Evolutionary conservation across 2,113 vertebrate species (phyloP).

Genomic region (Etheostoma spectabile): DNA sequence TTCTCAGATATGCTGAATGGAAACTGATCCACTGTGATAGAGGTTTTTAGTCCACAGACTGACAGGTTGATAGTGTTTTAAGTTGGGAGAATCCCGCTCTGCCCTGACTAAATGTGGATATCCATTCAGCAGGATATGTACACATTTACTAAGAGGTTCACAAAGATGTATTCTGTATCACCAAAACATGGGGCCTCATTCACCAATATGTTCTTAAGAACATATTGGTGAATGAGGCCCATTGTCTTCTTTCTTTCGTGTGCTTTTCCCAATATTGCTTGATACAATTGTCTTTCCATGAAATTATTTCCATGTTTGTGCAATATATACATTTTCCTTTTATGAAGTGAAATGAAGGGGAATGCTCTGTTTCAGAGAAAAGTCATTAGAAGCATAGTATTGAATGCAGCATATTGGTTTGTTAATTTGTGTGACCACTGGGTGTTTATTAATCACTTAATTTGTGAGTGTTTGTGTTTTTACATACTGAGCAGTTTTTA

Average conservation of each 20-base stretch:
- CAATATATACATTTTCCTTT: slow-evolving; percentile 67
- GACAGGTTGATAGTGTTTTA: background rate
- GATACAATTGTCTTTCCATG: slow-evolving; percentile 36
- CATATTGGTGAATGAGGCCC: too few species aligned
- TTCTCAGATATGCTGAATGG: slow-evolving; percentile 43
- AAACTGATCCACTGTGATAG: slow-evolving; percentile 31
- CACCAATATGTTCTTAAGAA: too few species aligned
- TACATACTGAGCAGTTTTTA: slow-evolving; percentile 43
- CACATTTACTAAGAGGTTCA: slow-evolving; percentile 17
- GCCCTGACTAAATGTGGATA: slow-evolving; percentile 5
- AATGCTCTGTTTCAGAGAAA: slow-evolving; percentile 33
- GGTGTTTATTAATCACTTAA: slow-evolving; percentile 63
- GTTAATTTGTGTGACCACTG: slow-evolving; percentile 78
- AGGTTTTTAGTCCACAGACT: slow-evolving; percentile 29
- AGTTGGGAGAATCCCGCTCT: slow-evolving; percentile 1
- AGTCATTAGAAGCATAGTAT: slow-evolving; percentile 25
- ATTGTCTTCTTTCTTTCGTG: slow-evolving; percentile 12
- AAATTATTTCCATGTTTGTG: slow-evolving; percentile 65
- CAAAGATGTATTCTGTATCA: slow-evolving; percentile 41
- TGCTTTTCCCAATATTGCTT: slow-evolving; percentile 41
- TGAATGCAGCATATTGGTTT: slow-evolving; percentile 41
- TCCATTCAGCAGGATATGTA: slow-evolving; percentile 27
- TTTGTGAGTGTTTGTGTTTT: slow-evolving; percentile 44
- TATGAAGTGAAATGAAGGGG: slow-evolving; percentile 50
- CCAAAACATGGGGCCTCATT: slow-evolving; percentile 22